These are phyloP conservation scores for Vultur gryphus DNA, from an alignment of 2,797 vertebrate genomes.

Conservation along the genomic window DNA sequence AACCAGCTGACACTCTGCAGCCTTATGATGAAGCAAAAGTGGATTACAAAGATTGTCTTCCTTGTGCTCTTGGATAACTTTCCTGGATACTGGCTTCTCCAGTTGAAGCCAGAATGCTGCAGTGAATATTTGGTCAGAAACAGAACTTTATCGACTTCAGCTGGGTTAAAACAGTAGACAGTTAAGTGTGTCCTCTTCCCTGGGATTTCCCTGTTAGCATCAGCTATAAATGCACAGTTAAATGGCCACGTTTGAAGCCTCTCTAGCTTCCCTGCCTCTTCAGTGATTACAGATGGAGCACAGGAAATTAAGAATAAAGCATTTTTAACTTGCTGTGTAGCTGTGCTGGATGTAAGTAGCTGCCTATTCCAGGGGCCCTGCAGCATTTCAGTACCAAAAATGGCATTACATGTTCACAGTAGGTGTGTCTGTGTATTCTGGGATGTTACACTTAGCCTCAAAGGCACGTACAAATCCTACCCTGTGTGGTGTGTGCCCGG, in stretches of 20 bases:
- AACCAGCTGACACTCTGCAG: neutral
- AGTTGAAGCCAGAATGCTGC: neutral
- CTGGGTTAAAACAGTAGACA: neutral
- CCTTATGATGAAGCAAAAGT: neutral
- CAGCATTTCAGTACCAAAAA: neutral
- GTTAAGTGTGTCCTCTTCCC: neutral
- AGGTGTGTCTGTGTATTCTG: neutral
- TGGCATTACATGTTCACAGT: neutral
- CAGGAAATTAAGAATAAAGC: neutral
- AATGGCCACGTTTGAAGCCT: neutral
- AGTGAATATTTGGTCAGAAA: neutral
- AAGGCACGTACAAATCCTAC: accelerated
- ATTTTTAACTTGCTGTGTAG: neutral
- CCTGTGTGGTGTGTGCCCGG: neutral
- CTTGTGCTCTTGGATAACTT: neutral
- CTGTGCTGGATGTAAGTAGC: neutral
- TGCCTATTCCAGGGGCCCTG: neutral
- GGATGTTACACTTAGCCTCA: neutral
- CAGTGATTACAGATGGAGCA: neutral
- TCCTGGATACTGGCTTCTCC: neutral
- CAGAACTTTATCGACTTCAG: neutral
- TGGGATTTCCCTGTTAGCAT: neutral
- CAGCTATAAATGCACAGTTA: neutral
- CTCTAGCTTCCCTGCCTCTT: neutral
- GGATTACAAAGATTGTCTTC: neutral